Base-by-base conservation (phyloP, 2,113 vertebrate species). In the Damaliscus lunatus region DNA sequence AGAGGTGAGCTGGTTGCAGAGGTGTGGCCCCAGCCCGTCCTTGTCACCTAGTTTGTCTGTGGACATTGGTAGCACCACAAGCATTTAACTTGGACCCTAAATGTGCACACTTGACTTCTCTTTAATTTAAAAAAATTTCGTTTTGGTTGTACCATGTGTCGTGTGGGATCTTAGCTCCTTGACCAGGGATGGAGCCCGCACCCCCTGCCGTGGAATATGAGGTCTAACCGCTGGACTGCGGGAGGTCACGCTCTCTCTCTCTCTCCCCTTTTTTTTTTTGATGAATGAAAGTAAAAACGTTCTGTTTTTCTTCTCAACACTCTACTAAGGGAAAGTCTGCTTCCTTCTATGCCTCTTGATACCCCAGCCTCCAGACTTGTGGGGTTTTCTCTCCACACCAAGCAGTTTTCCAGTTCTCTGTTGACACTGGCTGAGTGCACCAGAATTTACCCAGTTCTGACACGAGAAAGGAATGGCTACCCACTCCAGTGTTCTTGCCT, bases 11-110 rank as follows among this genome's bases (percentile, higher is more conserved):
- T 2, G 2, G 31, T 7, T 19, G 46, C 90, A 82, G 27, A 55
- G 74, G 12, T n/a, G 40, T 59, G 87, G 50, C 12, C 50, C 33
- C 86, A 21, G 55, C n/a, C 52, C 6, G 2, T 2, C 84, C 23
- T n/a, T 0, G 0, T 50, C 85, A 25, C 74, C 46, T 7, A 0
- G 11, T 14, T 14, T 2, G 14, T 4, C 7, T 10, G 10, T 50
- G 43, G 77, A 10, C 50, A 6, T 1, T 0, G 21, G 86, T 6
- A 27, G 33, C 19, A 19, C 62, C 55, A 12, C 17, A 33, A 17
- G 14, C 27, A 3, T 74, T 71, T 91, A 23, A 57, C 46, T 1
- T n/a, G 14, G 27, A 64, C 62, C n/a, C 10, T 46, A 46, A 14
- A 52, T 5, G 29, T 25, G 25, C 55, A 67, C 27, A 25, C 3